A percentile compares a stretch with the other conserved stretches of the same genome.
Evolutionary conservation across 2,888 invertebrate species (phyloP).

Genomic region (Pristionchus japonicus): DNA sequence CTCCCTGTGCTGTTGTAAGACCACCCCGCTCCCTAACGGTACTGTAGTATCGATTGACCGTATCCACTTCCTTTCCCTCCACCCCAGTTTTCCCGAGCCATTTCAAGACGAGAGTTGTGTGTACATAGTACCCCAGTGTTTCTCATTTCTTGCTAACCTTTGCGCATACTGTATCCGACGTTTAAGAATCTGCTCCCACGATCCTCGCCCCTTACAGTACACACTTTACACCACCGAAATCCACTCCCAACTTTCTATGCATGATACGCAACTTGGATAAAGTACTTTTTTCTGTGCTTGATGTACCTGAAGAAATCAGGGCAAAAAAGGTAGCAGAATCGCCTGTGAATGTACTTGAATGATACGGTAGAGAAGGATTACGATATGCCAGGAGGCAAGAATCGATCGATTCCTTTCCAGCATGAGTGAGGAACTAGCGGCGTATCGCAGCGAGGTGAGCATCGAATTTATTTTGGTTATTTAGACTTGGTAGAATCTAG

Average conservation of each 20-base stretch:
- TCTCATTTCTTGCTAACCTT: not conserved
- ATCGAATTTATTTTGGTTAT: not conserved
- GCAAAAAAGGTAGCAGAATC: not conserved
- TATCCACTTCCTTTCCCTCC: not conserved
- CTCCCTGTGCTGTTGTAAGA: not conserved
- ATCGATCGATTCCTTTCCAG: not conserved
- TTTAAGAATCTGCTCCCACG: not conserved
- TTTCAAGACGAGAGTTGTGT: constrained; percentile 22
- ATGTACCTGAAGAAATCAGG: not conserved
- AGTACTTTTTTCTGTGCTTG: not conserved
- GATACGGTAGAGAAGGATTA: not conserved
- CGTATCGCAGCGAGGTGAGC: constrained; percentile 41
- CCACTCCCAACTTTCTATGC: not conserved
- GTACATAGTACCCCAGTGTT: constrained; percentile 40
- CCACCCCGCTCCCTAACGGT: not conserved
- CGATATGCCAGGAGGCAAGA: not conserved
- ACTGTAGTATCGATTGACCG: constrained; percentile 23
- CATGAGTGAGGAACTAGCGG: constrained; percentile 38
- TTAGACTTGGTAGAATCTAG: too few relatives aligned
- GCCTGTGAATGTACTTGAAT: not conserved
- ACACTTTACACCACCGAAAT: not conserved
- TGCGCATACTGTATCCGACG: constrained; percentile 32
- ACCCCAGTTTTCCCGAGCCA: not conserved
- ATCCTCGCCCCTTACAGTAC: not conserved
- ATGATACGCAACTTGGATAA: constrained; percentile 40